phyloP scores from a whole-genome alignment of 2,888 invertebrate species.

The Sarcophaga caerulescens region DNA sequence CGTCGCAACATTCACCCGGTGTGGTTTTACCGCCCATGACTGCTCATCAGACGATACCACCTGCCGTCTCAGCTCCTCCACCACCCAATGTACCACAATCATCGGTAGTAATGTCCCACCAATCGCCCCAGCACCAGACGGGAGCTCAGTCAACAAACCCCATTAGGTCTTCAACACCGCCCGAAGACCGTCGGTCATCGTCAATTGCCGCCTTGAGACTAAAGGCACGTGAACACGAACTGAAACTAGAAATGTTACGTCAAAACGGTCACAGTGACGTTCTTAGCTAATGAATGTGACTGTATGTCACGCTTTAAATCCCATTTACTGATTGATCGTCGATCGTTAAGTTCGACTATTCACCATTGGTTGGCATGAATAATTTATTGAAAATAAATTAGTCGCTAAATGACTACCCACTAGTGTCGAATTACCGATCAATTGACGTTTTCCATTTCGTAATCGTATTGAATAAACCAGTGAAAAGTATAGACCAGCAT shows the following conservation, averaged over 20 bases:
- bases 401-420: constrained; percentile 26
- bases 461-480: constrained; percentile 31
- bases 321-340: too few species aligned
- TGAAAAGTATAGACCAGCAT: not conserved
- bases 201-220: constrained; percentile 93
- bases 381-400: constrained; percentile 46
- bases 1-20: constrained; percentile 86
- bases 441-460: not conserved
- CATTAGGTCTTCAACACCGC: constrained; percentile 82
- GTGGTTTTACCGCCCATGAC: constrained; percentile 82
- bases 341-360: too few species aligned
- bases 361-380: constrained; percentile 2
- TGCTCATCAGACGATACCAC: constrained; percentile 75
- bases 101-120: constrained; percentile 74
- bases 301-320: not conserved
- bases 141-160: constrained; percentile 68
- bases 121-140: constrained; percentile 60
- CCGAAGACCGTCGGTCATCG: constrained; percentile 91
- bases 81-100: constrained; percentile 57
- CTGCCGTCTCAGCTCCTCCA: constrained; percentile 86
- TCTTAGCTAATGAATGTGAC: constrained; percentile 85
- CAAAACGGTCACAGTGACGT: constrained; percentile 89
- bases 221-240: constrained; percentile 94
- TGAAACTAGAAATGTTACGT: constrained; percentile 90
- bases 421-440: constrained; percentile 16